phyloP scores from a whole-genome alignment of 2,888 invertebrate genomes.

The Eupithecia dodoneata region DNA sequence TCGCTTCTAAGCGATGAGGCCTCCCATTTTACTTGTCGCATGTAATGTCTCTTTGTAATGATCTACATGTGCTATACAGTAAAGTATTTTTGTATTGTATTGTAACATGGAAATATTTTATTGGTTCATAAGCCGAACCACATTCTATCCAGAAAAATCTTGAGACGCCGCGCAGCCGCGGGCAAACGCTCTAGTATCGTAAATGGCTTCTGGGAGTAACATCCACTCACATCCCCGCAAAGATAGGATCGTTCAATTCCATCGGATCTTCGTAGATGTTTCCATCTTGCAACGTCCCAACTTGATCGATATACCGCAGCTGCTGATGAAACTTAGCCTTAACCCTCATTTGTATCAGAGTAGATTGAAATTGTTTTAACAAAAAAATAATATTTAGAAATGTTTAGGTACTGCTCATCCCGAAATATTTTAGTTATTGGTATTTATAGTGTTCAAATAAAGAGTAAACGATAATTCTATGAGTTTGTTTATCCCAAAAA shows the following conservation, averaged over 20 bases:
- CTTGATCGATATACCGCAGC: slow-evolving; percentile 27
- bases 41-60: no score
- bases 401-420: no score
- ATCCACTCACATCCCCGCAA: slow-evolving; percentile 3
- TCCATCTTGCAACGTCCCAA: slow-evolving; percentile 20
- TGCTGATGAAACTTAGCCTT: slow-evolving; percentile 15
- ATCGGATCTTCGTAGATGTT: slow-evolving; percentile 20
- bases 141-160: background rate
- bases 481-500: no score
- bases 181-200: background rate
- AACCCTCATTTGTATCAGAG: background rate
- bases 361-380: background rate
- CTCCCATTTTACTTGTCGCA: no score
- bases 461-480: no score
- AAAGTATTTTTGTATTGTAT: no score
- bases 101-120: no score
- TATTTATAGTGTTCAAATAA: no score
- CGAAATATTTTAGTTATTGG: no score
- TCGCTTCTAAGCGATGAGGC: no score
- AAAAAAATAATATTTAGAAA: background rate
- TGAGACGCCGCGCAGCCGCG: background rate
- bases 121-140: background rate
- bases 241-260: slow-evolving; percentile 26
- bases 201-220: background rate
- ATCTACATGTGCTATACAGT: no score